A percentile compares a stretch with the other conserved stretches of the same genome.
phyloP scores from a whole-genome alignment of 2,888 invertebrate genomes.

The Agriopis marginaria region DNA sequence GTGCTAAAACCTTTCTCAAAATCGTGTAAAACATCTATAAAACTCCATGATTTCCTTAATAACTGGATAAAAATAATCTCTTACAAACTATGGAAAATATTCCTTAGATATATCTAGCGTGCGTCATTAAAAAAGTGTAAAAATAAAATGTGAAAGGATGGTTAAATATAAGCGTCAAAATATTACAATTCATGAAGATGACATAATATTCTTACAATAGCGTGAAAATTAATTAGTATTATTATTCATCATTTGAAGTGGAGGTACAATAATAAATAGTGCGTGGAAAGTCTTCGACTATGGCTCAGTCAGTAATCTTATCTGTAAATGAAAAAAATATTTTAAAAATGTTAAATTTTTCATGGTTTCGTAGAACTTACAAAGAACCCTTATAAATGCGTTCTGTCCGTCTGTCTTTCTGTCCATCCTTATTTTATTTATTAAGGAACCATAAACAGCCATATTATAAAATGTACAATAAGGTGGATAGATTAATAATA shows the following conservation, averaged over 20 bases:
- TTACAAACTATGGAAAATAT: slow-evolving; percentile 24
- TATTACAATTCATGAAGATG: slow-evolving; percentile 15
- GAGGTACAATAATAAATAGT: too few species aligned
- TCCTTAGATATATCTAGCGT: slow-evolving; percentile 10
- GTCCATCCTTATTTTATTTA: too few species aligned
- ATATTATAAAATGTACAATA: too few species aligned
- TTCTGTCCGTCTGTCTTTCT: too few species aligned
- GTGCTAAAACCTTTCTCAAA: slow-evolving; percentile 51
- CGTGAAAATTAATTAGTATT: slow-evolving; percentile 30
- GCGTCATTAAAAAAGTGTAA: slow-evolving; percentile 18
- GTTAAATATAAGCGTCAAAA: slow-evolving; percentile 24
- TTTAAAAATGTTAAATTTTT: background rate
- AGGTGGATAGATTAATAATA: too few species aligned
- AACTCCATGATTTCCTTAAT: slow-evolving; percentile 27
- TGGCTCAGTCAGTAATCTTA: slow-evolving; percentile 33
- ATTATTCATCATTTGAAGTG: too few species aligned
- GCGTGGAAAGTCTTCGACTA: slow-evolving; percentile 13
- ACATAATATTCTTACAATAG: slow-evolving; percentile 12
- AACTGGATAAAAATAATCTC: slow-evolving; percentile 19
- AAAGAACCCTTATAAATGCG: too few species aligned
- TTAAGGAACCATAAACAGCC: too few species aligned
- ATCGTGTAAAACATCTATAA: slow-evolving; percentile 49
- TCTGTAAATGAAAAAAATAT: slow-evolving; percentile 19
- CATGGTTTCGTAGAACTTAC: too few species aligned
- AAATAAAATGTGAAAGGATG: slow-evolving; percentile 5